phyloP scores from a whole-genome alignment of 2,113 vertebrate species.

The Zingel zingel region DNA sequence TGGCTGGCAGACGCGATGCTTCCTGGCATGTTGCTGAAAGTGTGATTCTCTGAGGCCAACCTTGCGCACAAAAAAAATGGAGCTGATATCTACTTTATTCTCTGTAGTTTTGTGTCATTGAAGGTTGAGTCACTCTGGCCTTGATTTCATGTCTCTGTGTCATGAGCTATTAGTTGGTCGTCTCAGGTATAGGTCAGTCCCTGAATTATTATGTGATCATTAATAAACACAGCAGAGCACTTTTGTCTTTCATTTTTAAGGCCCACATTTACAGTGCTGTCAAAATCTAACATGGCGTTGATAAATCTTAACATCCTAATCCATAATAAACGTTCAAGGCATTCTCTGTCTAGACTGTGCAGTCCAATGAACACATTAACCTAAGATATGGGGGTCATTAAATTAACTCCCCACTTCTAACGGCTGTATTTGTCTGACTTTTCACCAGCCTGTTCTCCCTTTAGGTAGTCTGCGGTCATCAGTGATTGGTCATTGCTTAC shows the following conservation, averaged over 20 bases:
- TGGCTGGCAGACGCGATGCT: conserved; percentile 68
- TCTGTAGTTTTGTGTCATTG: conserved; percentile 47
- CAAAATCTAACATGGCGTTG: conserved; percentile 58
- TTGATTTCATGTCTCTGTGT: conserved; percentile 40
- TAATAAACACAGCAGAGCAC: conserved; percentile 61
- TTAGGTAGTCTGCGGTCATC: conserved; percentile 18
- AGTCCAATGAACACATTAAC: conserved; percentile 73
- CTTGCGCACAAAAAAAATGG: conserved; percentile 35
- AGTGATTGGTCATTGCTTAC: conserved; percentile 23
- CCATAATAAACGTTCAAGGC: conserved; percentile 64
- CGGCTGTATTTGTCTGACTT: conserved; percentile 49
- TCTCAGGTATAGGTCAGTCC: conserved; percentile 31
- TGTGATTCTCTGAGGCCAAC: conserved; percentile 73
- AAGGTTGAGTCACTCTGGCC: conserved; percentile 40
- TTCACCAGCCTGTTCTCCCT: conserved; percentile 5
- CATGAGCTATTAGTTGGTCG: conserved; percentile 41
- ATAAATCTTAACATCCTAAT: conserved; percentile 62
- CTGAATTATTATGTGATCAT: conserved; percentile 56
- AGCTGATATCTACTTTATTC: conserved; percentile 41
- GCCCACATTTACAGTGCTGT: conserved; percentile 58
- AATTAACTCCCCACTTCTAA: conserved; percentile 57
- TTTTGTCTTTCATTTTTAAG: conserved; percentile 64
- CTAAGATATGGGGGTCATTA: conserved; percentile 59
- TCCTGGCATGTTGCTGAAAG: conserved; percentile 78
- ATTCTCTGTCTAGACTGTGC: conserved; percentile 65